A percentile compares a stretch with the other conserved stretches of the same genome.
These are phyloP conservation scores for Cochlearius cochlearius DNA, from an alignment of 2,113 vertebrate species.

Conservation along the genomic window DNA sequence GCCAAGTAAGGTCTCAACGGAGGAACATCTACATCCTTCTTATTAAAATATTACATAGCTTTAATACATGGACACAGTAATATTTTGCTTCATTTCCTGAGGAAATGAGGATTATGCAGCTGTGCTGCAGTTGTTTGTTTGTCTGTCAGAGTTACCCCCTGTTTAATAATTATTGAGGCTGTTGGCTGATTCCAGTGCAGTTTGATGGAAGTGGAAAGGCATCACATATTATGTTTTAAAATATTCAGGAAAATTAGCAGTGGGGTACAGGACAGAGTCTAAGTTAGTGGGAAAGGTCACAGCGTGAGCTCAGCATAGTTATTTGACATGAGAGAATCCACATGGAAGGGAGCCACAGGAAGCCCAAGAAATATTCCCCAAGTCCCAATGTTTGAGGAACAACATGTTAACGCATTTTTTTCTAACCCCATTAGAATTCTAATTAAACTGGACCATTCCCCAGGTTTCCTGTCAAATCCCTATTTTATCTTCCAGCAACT, in stretches of 20 bases:
- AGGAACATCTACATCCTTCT: neutral
- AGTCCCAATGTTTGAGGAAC: neutral
- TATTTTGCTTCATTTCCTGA: slow-evolving; percentile 57
- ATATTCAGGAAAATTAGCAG: neutral
- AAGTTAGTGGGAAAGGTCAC: neutral
- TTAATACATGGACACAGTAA: slow-evolving; percentile 5
- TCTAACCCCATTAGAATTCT: neutral
- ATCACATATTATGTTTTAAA: neutral
- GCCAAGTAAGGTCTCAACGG: neutral
- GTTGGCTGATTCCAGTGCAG: neutral
- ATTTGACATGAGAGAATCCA: neutral
- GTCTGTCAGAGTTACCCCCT: neutral
- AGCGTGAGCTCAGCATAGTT: neutral
- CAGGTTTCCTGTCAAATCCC: neutral
- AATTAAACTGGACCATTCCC: neutral
- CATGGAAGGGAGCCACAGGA: slow-evolving; percentile 10
- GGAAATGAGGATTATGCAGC: slow-evolving; percentile 56
- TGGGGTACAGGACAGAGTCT: neutral
- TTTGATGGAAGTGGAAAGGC: neutral
- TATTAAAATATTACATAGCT: slow-evolving; percentile 32
- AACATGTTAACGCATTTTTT: neutral
- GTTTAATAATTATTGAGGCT: neutral
- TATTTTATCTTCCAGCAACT: neutral
- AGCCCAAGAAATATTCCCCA: slow-evolving; percentile 14
- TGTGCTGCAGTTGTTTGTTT: slow-evolving; percentile 49